These are phyloP conservation scores for Naso thynnoides DNA, from an alignment of 2,797 vertebrate species.

Conservation along the genomic window DNA sequence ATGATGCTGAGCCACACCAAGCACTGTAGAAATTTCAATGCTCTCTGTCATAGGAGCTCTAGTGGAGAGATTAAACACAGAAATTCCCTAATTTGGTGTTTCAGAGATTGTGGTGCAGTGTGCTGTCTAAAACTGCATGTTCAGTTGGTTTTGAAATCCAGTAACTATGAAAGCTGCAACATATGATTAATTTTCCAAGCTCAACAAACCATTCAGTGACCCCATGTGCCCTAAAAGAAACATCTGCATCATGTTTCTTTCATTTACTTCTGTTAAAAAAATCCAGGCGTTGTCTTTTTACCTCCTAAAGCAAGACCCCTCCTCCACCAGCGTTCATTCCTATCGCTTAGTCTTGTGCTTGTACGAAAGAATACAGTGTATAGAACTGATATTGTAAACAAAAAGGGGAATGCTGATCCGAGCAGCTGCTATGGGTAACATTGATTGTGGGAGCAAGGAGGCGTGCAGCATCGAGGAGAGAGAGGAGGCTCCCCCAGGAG, in stretches of 20 bases:
- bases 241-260: too few species aligned
- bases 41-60: not conserved
- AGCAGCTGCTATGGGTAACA: constrained; percentile 76
- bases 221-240: too few species aligned
- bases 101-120: not conserved
- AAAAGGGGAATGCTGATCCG: constrained; percentile 66
- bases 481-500: constrained; percentile 71
- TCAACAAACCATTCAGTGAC: too few species aligned
- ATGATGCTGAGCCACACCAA: constrained; percentile 5
- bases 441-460: constrained; percentile 81
- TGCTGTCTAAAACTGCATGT: not conserved
- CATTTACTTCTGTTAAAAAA: too few species aligned
- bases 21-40: not conserved
- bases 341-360: constrained; percentile 47
- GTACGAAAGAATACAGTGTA: constrained; percentile 45
- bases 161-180: not conserved
- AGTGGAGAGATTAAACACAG: not conserved
- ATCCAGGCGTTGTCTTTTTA: not conserved
- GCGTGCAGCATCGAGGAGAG: constrained; percentile 64
- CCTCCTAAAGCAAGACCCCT: constrained; percentile 13
- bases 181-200: not conserved
- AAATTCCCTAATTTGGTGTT: not conserved
- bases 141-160: not conserved
- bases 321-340: constrained; percentile 31
- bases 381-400: constrained; percentile 74